Base-by-base conservation (phyloP, 1,140 invertebrate species). In the Halyomorpha halys region DNA sequence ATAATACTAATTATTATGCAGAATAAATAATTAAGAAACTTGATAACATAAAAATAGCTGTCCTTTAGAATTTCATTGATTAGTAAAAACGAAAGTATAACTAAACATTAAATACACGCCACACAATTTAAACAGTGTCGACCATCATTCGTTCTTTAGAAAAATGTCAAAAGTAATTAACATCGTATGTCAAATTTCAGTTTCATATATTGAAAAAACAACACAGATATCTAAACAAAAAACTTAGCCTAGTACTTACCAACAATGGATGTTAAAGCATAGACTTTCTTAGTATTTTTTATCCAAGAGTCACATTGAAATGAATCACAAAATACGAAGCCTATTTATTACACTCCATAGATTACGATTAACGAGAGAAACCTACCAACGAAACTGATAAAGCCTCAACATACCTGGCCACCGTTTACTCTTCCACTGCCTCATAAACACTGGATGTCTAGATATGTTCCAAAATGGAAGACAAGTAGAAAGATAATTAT, bases 371-470 rank as follows among this genome's bases (percentile, higher is more conserved):
- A 25, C 23, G 23, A 56, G n/a, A 23, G 23, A 25, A 23, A 15
- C 23, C 53, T 19, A 21, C 19, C 15, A 56, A 56, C 53, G 23
- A 56, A 56, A 56, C 23, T 56, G 53, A 56, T 56, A 56, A 56
- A 15, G 18, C 53, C 15, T 8, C 15, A 25, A 25, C 53, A 56
- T 56, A 56, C 23, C 53, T 56, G 23, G 5, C 53, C 21, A 56
- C 19, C 19, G 53, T 56, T 19, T 25, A 56, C 23, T 23, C 53
- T 19, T 23, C 53, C 53, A 56, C 53, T 56, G 53, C 53, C 53
- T 56, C 53, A 56, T 56, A 56, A 56, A 56, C 53, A 56, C 53
- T 56, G 18, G 53, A 56, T 21, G 14, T 56, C 53, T 56, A 56
- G 53, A 56, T 21, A 25, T 56, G 23, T 56, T 56, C 53, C 18